These are phyloP conservation scores for Muscina levida DNA, from an alignment of 2,888 invertebrate species.

Conservation along the genomic window DNA sequence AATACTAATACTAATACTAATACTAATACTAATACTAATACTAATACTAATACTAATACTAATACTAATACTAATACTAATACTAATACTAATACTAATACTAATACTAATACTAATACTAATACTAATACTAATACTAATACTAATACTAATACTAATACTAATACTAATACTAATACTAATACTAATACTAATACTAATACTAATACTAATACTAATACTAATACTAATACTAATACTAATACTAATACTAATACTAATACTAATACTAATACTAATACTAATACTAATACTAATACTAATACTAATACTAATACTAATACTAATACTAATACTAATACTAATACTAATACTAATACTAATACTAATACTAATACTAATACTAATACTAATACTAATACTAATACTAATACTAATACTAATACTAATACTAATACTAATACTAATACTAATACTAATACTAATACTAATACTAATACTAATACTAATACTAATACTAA, in stretches of 20 bases:
- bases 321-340: conserved; percentile 1
- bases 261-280: conserved; percentile 1
- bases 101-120: conserved; percentile 8
- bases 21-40: conserved; percentile 8
- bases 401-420: conserved; percentile 1
- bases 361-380: background rate
- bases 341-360: conserved; percentile 1
- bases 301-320: background rate
- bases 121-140: conserved; percentile 5
- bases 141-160: conserved; percentile 8
- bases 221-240: conserved; percentile 8
- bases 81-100: conserved; percentile 8
- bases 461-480: conserved; percentile 1
- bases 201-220: conserved; percentile 8
- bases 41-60: conserved; percentile 8
- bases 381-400: conserved; percentile 1
- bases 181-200: conserved; percentile 5
- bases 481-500: background rate
- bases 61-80: conserved; percentile 5
- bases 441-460: conserved; percentile 1
- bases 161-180: conserved; percentile 7
- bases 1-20: conserved; percentile 5
- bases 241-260: conserved; percentile 4
- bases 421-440: background rate
- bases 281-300: conserved; percentile 1